Evolutionary conservation across 2,113 vertebrate species (phyloP).

Genomic region (Cyprinodon tularosa): DNA sequence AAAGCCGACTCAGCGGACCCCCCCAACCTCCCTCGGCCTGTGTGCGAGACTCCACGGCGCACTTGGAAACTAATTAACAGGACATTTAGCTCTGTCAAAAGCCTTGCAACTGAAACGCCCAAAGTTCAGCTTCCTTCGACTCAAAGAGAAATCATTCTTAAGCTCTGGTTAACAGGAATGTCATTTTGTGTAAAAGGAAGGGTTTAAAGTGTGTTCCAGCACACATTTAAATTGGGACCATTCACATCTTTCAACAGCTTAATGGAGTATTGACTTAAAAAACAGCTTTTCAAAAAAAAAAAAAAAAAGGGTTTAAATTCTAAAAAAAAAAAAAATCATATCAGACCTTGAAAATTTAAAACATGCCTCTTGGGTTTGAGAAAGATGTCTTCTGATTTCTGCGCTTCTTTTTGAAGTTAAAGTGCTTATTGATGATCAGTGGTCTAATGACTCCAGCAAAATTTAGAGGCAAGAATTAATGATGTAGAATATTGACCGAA

Average conservation of each 20-base stretch:
- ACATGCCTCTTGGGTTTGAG: conserved; percentile 12
- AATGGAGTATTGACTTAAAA: conserved; percentile 66
- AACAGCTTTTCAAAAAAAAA: conserved; percentile 23
- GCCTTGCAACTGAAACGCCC: conserved; percentile 45
- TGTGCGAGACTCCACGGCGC: conserved; percentile 23
- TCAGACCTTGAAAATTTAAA: conserved; percentile 30
- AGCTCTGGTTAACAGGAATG: conserved; percentile 68
- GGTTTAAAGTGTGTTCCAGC: conserved; percentile 63
- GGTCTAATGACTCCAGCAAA: conserved; percentile 18
- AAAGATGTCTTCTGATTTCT: conserved; percentile 17
- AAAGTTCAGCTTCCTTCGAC: conserved; percentile 55
- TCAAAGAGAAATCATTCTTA: conserved; percentile 68
- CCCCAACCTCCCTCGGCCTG: conserved; percentile 23
- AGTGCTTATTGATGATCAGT: conserved; percentile 26
- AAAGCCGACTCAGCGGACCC: conserved; percentile 58
- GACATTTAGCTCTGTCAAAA: conserved; percentile 66
- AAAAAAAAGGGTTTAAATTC: conserved; percentile 2
- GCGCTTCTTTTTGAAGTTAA: conserved; percentile 30
- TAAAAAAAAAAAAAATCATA: neutral
- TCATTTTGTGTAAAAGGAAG: conserved; percentile 60
- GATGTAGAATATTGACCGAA: conserved; percentile 60
- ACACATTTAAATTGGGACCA: conserved; percentile 52
- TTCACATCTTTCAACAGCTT: conserved; percentile 47
- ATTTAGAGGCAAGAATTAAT: conserved; percentile 53
- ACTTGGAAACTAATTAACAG: conserved; percentile 70